Conservation (phyloP, 37 sponge, comb jelly and placozoan species). For the Spongilla lacustris region DNA sequence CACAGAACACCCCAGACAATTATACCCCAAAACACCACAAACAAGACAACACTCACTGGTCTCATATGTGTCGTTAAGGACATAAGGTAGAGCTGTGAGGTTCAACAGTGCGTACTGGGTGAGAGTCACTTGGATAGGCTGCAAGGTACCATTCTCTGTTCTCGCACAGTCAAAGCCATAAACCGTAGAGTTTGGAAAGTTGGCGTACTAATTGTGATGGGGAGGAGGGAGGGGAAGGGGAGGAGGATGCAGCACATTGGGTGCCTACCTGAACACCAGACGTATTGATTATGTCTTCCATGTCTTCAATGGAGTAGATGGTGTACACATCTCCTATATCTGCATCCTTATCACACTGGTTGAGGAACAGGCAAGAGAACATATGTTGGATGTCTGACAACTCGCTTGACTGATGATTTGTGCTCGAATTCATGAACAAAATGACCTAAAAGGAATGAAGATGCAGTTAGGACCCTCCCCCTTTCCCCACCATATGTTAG, state of each 20-base stretch:
- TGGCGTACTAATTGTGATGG: background rate
- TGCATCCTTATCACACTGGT: background rate
- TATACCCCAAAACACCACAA: no score
- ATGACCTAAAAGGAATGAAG: background rate
- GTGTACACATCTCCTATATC: background rate
- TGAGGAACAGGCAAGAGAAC: background rate
- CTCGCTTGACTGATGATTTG: background rate
- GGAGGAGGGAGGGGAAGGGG: no score
- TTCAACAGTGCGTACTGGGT: conserved; percentile 33
- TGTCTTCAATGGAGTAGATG: background rate
- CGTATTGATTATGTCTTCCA: background rate
- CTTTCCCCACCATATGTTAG: no score
- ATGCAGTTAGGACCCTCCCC: background rate
- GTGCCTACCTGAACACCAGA: background rate
- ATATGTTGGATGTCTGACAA: background rate
- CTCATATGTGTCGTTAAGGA: conserved; percentile 10
- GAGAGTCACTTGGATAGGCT: conserved; percentile 20
- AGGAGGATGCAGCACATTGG: background rate
- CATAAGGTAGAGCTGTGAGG: background rate
- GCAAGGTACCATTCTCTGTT: conserved; percentile 7
- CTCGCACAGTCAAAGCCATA: background rate
- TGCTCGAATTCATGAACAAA: background rate
- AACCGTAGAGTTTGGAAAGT: background rate
- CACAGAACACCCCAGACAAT: background rate
- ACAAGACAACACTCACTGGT: background rate